Base-by-base conservation (phyloP, 2,113 vertebrate genomes). In the Phocoena phocoena region DNA sequence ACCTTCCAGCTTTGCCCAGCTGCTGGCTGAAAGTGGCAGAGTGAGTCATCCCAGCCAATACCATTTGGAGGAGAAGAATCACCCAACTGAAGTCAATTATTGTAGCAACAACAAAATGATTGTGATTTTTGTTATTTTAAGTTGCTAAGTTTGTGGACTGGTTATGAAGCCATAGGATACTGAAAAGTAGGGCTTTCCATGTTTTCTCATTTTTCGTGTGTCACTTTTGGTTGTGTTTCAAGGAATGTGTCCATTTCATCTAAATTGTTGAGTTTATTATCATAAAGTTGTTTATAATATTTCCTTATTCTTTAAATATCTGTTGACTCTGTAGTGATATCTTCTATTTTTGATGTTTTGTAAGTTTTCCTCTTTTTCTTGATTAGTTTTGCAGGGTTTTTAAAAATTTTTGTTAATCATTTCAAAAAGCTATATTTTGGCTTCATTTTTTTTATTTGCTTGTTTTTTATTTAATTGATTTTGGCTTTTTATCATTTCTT, bases 201-300 rank as follows among this genome's bases (percentile, higher is more conserved):
- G 41, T 90, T 96, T 87, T 73, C 38, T 93, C 20, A 55, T 86
- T 93, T 97, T 81, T 82, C 55, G 28, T 92, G 63, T 88, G 85
- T 94, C 31, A 63, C 5, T 93, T 94, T 83, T 90, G 80, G 28
- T 58, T 74, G 47, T 83, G 36, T 73, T 82, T 90, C 25, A 79
- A 63, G 55, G 33, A 94, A 94, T 67, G 87, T 93, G 23, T 62
- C 36, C 13, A 81, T 86, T 89, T 81, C 79, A 80, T 70, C 50
- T 83, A 82, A 95, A 79, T 90, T 63, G 55, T 33, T 96, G 83
- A 82, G 25, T 83, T 96, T 86, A 68, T 83, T 92, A 41, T 67
- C 47, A 26, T 62, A 73, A 89, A n/a, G 2, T 87, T 94, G n/a
- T n/a, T 67, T 26, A 38, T 85, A 28, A 79, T 62, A 63, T 79